Conservation (phyloP, 2,113 vertebrate genomes). For the Sylvia atricapilla region DNA sequence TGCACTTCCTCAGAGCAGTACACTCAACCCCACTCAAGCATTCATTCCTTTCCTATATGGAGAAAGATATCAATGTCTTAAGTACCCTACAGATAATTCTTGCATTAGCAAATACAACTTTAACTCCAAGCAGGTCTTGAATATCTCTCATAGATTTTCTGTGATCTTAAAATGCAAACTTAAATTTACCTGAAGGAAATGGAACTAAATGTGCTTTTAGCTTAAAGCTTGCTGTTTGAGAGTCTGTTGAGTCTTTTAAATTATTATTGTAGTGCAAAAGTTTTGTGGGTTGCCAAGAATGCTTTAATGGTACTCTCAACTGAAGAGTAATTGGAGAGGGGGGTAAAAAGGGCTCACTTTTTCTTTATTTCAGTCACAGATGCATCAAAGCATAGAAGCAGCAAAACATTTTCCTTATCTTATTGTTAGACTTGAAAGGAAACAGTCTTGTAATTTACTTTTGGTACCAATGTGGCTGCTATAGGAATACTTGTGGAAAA, state of each 20-base stretch:
- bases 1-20: not conserved
- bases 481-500: not conserved
- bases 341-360: not conserved
- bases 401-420: constrained; percentile 1
- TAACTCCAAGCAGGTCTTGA: not conserved
- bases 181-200: not conserved
- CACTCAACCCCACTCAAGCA: not conserved
- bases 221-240: not conserved
- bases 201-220: not conserved
- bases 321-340: not conserved
- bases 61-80: not conserved
- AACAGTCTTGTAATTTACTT: not conserved
- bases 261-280: not conserved
- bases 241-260: not conserved
- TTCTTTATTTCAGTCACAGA: not conserved
- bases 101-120: not conserved
- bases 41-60: not conserved
- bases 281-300: not conserved
- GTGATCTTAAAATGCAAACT: not conserved
- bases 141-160: not conserved
- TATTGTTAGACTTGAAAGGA: not conserved
- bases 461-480: not conserved
- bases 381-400: not conserved
- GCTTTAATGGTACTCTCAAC: not conserved
- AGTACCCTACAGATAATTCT: not conserved